Conservation (phyloP, 2,797 vertebrate species). For the Lepidocolaptes lacrymiger region DNA sequence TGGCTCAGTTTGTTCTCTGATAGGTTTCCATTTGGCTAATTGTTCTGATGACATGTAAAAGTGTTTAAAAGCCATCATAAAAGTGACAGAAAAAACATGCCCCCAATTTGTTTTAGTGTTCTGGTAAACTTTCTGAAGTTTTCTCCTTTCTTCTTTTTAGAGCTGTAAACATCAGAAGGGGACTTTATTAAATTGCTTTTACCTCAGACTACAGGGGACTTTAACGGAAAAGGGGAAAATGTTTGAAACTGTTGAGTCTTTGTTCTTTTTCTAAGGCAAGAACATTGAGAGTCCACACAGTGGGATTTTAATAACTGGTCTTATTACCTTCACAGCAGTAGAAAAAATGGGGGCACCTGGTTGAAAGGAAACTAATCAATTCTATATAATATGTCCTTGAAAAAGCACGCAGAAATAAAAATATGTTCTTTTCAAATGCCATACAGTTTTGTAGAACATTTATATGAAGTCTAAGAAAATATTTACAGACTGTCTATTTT, state of each 20-base stretch:
- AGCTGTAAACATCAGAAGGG: conserved; percentile 6
- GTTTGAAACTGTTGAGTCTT: conserved; percentile 29
- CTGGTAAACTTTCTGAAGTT: conserved; percentile 11
- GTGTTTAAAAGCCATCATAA: background rate
- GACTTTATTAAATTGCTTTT: conserved; percentile 39
- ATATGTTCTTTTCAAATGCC: background rate
- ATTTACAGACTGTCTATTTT: background rate
- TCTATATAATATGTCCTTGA: background rate
- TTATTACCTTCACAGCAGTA: conserved; percentile 25
- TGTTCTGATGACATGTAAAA: background rate
- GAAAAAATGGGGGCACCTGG: background rate
- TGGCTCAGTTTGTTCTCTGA: background rate
- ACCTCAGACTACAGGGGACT: background rate
- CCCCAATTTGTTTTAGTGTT: background rate
- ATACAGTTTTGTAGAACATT: background rate
- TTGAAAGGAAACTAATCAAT: background rate
- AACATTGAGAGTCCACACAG: background rate
- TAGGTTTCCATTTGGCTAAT: conserved; percentile 20
- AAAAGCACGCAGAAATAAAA: background rate
- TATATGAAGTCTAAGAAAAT: background rate
- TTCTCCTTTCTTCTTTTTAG: background rate
- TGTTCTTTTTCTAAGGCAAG: conserved; percentile 38
- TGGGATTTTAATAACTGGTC: conserved; percentile 7
- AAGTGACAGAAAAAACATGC: background rate
- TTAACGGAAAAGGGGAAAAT: background rate